Conservation (phyloP, 1,140 invertebrate genomes). For the Drosophila athabasca region DNA sequence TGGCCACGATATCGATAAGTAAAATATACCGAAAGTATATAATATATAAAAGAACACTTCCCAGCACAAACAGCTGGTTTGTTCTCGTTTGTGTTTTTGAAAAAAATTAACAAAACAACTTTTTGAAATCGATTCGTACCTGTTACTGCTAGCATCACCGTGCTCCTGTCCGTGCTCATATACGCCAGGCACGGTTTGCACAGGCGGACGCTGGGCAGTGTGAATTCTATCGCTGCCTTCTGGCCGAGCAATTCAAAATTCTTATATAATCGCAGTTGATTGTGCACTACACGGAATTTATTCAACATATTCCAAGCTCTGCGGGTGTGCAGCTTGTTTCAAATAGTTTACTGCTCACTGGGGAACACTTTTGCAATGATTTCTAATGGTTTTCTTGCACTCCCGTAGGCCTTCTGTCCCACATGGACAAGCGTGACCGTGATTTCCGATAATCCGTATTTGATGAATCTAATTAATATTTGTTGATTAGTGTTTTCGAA, state of each 20-base stretch:
- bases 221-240: slow-evolving; percentile 77
- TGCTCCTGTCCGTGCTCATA: slow-evolving; percentile 85
- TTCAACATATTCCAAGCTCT: slow-evolving; percentile 51
- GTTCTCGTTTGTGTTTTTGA: slow-evolving; percentile 31
- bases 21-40: no score
- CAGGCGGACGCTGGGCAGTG: slow-evolving; percentile 86
- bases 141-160: slow-evolving; percentile 85
- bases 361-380: slow-evolving; percentile 11
- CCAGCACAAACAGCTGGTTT: slow-evolving; percentile 24
- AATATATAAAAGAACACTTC: no score
- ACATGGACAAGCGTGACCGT: no score
- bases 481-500: no score
- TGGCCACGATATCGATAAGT: no score
- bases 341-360: slow-evolving; percentile 6
- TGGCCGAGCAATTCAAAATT: slow-evolving; percentile 51
- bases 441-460: no score
- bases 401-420: slow-evolving; percentile 3
- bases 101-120: slow-evolving; percentile 43
- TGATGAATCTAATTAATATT: no score
- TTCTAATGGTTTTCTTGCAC: slow-evolving; percentile 33
- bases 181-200: slow-evolving; percentile 86
- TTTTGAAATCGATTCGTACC: slow-evolving; percentile 86
- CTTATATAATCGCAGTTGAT: slow-evolving; percentile 76
- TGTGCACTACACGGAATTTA: slow-evolving; percentile 56
- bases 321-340: not conserved